Percentiles rank a stretch among this genome's conserved stretches.
Evolutionary conservation across 1,140 invertebrate species (phyloP).

Genomic region (Lucilia sericata): DNA sequence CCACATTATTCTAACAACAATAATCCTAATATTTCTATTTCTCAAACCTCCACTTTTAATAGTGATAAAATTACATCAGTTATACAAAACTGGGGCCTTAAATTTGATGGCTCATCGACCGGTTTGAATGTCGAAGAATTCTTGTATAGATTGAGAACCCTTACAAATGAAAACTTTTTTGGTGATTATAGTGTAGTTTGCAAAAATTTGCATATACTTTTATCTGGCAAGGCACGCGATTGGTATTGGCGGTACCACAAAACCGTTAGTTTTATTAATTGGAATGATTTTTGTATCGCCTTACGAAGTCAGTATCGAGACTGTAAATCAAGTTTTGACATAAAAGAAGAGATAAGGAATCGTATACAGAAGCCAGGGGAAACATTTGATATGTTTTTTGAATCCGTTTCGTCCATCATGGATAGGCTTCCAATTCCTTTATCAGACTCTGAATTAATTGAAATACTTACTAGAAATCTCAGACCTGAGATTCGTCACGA

Average conservation of each 20-base stretch:
- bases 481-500: constrained; percentile 37
- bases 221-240: constrained; percentile 16
- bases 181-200: constrained; percentile 8
- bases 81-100: constrained; percentile 9
- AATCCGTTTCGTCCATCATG: constrained; percentile 5
- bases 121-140: constrained; percentile 23
- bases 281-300: constrained; percentile 2
- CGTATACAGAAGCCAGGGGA: not conserved
- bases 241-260: constrained; percentile 31
- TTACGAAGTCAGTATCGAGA: constrained; percentile 8
- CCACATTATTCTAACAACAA: not conserved
- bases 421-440: not conserved
- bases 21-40: not conserved
- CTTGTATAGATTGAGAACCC: not conserved
- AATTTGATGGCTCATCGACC: constrained; percentile 9
- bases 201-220: not conserved
- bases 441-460: constrained; percentile 1
- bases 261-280: not conserved
- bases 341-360: constrained; percentile 28
- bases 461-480: constrained; percentile 20
- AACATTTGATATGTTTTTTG: constrained; percentile 36
- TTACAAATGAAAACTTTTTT: not conserved
- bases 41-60: not conserved
- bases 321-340: not conserved
- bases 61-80: constrained; percentile 3